Evolutionary conservation across 92 coral and sea anemone genomes (phyloP).

Genomic region (Epizoanthus ramosus): DNA sequence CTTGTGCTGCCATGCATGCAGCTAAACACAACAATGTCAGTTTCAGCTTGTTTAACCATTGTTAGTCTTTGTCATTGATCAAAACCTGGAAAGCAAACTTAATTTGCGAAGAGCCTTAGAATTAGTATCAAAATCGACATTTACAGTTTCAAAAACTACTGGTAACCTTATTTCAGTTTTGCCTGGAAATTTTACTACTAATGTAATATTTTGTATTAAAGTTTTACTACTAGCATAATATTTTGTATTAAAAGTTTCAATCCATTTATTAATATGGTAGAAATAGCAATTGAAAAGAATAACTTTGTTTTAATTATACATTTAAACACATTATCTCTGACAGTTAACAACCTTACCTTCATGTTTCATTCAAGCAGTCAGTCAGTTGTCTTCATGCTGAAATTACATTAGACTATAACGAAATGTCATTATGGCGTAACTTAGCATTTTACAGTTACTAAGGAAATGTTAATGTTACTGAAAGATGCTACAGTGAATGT

Average conservation of each 20-base stretch:
- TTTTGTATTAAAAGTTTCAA: neutral
- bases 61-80: neutral
- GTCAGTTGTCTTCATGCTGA: slow-evolving; percentile 33
- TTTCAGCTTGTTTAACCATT: neutral
- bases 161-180: neutral
- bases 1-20: too few relatives aligned
- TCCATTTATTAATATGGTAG: neutral
- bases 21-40: neutral
- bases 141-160: neutral
- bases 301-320: neutral
- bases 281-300: neutral
- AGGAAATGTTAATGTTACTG: slow-evolving; percentile 2
- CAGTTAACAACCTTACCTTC: slow-evolving; percentile 13
- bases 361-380: slow-evolving; percentile 1
- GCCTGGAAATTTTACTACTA: slow-evolving; percentile 8
- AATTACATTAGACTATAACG: slow-evolving; percentile 3
- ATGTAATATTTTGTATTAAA: neutral
- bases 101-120: neutral
- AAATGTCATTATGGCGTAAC: neutral
- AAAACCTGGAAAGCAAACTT: neutral
- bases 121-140: neutral
- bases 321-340: slow-evolving; percentile 11
- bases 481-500: slow-evolving; percentile 44
- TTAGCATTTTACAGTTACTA: neutral
- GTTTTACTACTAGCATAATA: neutral